Evolutionary conservation across 1,140 invertebrate genomes (phyloP), one percentile per base, ranked within the genome.

Genomic region (Papilio aristodemus): DNA sequence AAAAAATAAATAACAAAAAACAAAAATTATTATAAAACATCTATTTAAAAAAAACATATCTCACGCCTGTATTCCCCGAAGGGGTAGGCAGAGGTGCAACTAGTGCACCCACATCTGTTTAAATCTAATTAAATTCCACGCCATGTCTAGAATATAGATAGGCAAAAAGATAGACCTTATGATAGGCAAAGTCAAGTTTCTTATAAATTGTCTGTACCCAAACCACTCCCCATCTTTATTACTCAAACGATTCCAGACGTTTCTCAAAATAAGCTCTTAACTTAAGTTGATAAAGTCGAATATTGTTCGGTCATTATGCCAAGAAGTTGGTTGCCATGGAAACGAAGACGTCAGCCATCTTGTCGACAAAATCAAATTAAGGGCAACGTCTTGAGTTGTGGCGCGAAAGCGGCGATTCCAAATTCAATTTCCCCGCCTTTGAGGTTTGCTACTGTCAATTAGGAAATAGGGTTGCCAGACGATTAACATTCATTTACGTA

Each of bases 361-460:
- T 87, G 85, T 78, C 69, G 74, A 74, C 69, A 62, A 82, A 87
- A 87, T 76, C 74, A 60, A 79, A 81, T 87, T 83, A 84, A 13
- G 70, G 74, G 69, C 76, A 86, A 83, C 82, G 83, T 86, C 84
- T 87, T 84, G 82, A 79, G 77, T 86, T 86, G 86, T 76, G 86
- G 86, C 78, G 76, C 75, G 73, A 83, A 81, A 81, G 79, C 77
- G 79, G 69, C 69, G 72, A 78, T 80, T 80, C 68, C 25, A 78
- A 83, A 85, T 84, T 83, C 69, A 79, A 84, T 88, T 85, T 82
- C 27, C 43, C 50, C 68, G 78, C 75, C 83, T 85, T 86, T 88
- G 86, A 84, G 84, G 84, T 88, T 83, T 78, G 75, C 73, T 78
- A 54, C 72, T 60, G 59, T 72, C 69, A 78, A 80, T 79, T 78